Conservation (phyloP, 2,113 vertebrate genomes). For the Pelmatolapia mariae region DNA sequence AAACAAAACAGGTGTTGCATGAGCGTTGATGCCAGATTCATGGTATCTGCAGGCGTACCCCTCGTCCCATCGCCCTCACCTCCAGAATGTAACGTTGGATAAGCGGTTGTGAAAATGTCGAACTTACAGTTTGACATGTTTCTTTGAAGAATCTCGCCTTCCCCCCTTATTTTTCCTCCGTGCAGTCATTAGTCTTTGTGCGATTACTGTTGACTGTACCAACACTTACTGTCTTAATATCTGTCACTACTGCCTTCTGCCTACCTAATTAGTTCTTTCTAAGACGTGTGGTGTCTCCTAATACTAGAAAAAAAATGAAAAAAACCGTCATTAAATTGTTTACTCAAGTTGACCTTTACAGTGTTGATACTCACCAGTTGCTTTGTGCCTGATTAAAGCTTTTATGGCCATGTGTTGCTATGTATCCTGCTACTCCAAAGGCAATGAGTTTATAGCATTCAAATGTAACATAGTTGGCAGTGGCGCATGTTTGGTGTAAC, state of each 20-base stretch:
- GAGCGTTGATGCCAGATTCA: neutral
- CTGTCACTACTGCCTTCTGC: neutral
- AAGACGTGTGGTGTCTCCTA: neutral
- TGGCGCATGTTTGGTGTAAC: constrained; percentile 13
- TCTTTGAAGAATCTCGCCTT: neutral
- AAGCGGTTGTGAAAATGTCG: neutral
- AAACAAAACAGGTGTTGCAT: neutral
- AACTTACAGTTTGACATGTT: neutral
- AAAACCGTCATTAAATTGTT: constrained; percentile 36
- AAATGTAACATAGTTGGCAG: constrained; percentile 20
- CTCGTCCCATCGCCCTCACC: no score
- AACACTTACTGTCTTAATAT: neutral
- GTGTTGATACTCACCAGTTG: constrained; percentile 12
- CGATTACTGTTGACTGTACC: neutral
- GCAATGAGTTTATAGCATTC: constrained; percentile 11
- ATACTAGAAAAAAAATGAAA: neutral
- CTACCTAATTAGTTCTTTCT: constrained; percentile 13
- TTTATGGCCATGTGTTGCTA: constrained; percentile 22
- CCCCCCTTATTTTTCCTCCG: neutral
- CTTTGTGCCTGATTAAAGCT: constrained; percentile 37
- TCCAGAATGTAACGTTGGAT: neutral
- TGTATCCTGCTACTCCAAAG: neutral
- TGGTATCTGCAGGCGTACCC: neutral
- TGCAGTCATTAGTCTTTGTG: neutral
- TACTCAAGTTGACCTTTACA: constrained; percentile 46